Evolutionary conservation across 2,888 invertebrate species (phyloP).

Genomic region (Metacarcinus magister): DNA sequence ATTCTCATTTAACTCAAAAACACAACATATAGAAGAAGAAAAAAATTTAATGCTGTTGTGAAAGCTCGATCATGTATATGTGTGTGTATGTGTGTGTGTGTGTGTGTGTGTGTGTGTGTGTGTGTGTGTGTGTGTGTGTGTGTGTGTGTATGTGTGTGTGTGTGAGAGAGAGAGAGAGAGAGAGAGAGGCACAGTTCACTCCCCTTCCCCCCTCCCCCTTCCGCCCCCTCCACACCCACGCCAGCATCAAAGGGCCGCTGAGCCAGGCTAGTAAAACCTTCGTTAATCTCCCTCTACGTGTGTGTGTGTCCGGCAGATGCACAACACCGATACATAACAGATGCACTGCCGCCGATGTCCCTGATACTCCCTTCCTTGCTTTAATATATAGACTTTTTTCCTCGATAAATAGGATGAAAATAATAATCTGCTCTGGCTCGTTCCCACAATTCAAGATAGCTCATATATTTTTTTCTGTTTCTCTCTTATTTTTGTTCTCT

Average conservation of each 20-base stretch:
- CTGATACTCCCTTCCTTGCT: not conserved
- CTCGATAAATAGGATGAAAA: not conserved
- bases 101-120: constrained; percentile 53
- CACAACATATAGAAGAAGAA: not conserved
- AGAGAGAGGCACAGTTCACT: not conserved
- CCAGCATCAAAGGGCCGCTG: not conserved
- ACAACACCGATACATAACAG: not conserved
- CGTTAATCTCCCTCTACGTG: not conserved
- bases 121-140: constrained; percentile 47
- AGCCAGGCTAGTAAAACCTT: not conserved
- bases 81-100: not conserved
- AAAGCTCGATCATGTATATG: not conserved
- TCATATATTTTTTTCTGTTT: not conserved
- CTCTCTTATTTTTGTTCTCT: not conserved
- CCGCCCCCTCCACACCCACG: not conserved
- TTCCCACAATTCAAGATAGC: not conserved
- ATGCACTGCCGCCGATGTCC: not conserved
- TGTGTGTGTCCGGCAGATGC: not conserved
- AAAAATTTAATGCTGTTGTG: not conserved
- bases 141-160: constrained; percentile 38
- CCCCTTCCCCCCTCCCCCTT: not conserved
- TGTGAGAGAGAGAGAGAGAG: no score
- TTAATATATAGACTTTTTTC: not conserved
- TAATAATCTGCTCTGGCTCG: not conserved
- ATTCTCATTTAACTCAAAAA: not conserved